Percentiles rank a stretch among this genome's conserved stretches.
phyloP scores from a whole-genome alignment of 2,797 vertebrate species.

The Crenichthys baileyi region DNA sequence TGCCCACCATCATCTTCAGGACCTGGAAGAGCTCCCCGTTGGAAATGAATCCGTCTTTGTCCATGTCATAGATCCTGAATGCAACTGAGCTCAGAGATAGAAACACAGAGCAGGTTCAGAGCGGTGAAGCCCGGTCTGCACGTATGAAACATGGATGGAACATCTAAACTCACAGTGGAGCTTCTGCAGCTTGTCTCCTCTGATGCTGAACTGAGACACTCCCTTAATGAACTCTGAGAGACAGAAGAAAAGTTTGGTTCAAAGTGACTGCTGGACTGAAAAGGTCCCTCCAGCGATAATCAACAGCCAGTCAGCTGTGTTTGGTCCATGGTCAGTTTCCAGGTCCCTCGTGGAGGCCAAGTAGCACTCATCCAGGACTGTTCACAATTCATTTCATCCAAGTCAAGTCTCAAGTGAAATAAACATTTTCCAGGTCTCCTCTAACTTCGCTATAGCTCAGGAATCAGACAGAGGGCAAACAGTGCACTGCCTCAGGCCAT shows the following conservation, averaged over 20 bases:
- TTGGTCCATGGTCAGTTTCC: too few relatives aligned
- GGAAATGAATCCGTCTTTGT: conserved; percentile 98
- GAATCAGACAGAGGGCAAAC: too few relatives aligned
- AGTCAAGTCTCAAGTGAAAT: too few relatives aligned
- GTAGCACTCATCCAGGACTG: too few relatives aligned
- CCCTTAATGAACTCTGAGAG: conserved; percentile 96
- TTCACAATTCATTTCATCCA: too few relatives aligned
- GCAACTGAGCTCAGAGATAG: conserved; percentile 82
- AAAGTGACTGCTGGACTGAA: too few relatives aligned
- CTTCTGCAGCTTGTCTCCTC: conserved; percentile 99
- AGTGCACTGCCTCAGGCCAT: too few relatives aligned
- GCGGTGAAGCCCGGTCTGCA: neutral
- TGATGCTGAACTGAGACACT: conserved; percentile 99
- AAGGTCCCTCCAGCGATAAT: too few relatives aligned
- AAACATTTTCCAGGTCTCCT: too few relatives aligned
- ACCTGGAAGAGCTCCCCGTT: conserved; percentile 99
- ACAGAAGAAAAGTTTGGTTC: conserved; percentile 12
- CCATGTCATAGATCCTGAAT: conserved; percentile 98
- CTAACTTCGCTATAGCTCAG: too few relatives aligned
- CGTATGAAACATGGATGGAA: neutral
- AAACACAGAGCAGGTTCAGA: neutral
- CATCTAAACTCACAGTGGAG: conserved; percentile 93
- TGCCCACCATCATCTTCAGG: conserved; percentile 99
- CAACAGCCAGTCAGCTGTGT: too few relatives aligned
- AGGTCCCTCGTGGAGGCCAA: too few relatives aligned